Evolutionary conservation across 2,888 invertebrate genomes (phyloP).

Genomic region (Patella pellucida): DNA sequence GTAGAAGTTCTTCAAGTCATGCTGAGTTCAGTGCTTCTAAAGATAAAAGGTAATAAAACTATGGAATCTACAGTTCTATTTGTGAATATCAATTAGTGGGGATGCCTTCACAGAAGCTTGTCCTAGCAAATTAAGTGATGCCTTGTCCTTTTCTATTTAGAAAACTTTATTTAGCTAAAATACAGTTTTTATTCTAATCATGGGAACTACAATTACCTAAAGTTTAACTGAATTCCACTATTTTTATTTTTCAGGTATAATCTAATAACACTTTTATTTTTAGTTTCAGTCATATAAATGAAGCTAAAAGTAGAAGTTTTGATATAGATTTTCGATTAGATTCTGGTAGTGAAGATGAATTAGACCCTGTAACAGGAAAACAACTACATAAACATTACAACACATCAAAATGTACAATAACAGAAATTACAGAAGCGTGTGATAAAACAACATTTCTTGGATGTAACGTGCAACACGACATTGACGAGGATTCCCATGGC

Average conservation of each 20-base stretch:
- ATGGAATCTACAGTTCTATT: no score
- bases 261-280: background rate
- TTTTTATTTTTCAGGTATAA: no score
- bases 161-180: no score
- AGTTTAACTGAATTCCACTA: no score
- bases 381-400: conserved; percentile 1
- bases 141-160: no score
- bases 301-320: background rate
- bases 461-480: background rate
- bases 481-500: background rate
- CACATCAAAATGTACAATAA: background rate
- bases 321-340: background rate
- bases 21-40: background rate
- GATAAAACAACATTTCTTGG: background rate
- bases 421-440: background rate
- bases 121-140: no score
- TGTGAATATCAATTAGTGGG: no score
- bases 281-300: background rate
- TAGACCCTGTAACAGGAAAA: background rate
- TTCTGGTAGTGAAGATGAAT: background rate
- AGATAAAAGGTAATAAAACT: background rate
- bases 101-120: no score
- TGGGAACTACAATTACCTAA: no score
- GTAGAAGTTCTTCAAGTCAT: background rate
- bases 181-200: no score